Conservation (phyloP, 2,888 invertebrate species). For the Heliconius hortense region DNA sequence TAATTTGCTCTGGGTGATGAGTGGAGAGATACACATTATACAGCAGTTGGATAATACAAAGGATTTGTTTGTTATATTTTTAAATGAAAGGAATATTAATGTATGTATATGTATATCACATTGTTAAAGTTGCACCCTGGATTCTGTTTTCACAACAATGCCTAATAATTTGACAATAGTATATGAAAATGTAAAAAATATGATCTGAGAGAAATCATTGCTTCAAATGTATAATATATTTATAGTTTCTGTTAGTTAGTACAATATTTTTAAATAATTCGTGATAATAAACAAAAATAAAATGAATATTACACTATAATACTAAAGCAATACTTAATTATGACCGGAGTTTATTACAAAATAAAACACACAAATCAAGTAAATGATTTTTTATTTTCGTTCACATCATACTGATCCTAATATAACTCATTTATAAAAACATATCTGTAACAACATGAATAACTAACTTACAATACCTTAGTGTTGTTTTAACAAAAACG, state of each 20-base stretch:
- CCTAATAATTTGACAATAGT: too few species aligned
- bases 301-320: background rate
- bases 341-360: background rate
- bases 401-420: constrained; percentile 78
- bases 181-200: too few species aligned
- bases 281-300: too few species aligned
- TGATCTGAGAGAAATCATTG: background rate
- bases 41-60: too few species aligned
- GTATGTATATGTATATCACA: background rate
- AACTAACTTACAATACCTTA: constrained; percentile 69
- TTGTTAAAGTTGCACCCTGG: background rate
- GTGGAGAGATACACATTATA: too few species aligned
- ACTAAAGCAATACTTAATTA: background rate
- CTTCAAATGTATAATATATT: too few species aligned
- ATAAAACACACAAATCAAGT: constrained; percentile 52
- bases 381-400: constrained; percentile 77
- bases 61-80: too few species aligned
- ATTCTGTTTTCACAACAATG: background rate
- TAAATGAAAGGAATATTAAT: background rate
- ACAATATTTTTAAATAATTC: too few species aligned
- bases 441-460: constrained; percentile 79
- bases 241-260: too few species aligned
- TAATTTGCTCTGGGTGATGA: too few species aligned
- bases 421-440: constrained; percentile 79
- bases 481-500: constrained; percentile 66